Base-by-base conservation (phyloP, 2,113 vertebrate species). In the Prionailurus viverrinus region DNA sequence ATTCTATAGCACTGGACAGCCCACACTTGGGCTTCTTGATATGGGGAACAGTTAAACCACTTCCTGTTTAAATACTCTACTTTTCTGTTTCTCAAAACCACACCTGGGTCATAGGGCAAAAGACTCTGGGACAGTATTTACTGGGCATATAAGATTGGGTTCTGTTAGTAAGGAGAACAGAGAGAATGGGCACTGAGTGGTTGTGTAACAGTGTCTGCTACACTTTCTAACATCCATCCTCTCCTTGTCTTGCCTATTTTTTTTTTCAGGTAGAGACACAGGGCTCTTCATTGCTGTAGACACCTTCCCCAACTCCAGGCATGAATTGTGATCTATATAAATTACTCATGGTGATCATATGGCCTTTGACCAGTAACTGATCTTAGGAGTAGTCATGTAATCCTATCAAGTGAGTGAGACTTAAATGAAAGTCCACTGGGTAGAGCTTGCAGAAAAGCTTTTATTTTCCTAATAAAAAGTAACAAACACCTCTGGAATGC, bases 401-500 rank as follows among this genome's bases (percentile, higher is more conserved):
- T 21, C 36, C 18, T 79, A 51, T n/a, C 25, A 31, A 91, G 45
- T 16, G 71, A 78, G 58, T 39, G 79, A 96, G 33, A 84, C 79
- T 69, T 78, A 96, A 79, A 68, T 65, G n/a, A 3, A 91, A 73
- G 33, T 45, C 63, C 53, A 23, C 4, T 45, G 15, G 21, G 27
- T 63, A 79, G 53, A 21, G 21, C 39, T 69, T 76, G 13, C 18
- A 84, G 85, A 19, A 78, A 69, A 89, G 18, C 15, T 84, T 89
- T 93, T 25, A 58, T 48, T 93, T 93, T 76, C 33, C 85, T 48
- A 6, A 79, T n/a, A 73, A 86, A 80, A 86, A 78, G 29, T 78
- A 36, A 48, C 61, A 87, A 58, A 12, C 36, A 51, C 39, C 69
- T 55, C n/a, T 73, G 27, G 45, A 71, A 73, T 81, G 53, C 53